phyloP scores from a whole-genome alignment of 2,113 vertebrate genomes.

The Motacilla alba region DNA sequence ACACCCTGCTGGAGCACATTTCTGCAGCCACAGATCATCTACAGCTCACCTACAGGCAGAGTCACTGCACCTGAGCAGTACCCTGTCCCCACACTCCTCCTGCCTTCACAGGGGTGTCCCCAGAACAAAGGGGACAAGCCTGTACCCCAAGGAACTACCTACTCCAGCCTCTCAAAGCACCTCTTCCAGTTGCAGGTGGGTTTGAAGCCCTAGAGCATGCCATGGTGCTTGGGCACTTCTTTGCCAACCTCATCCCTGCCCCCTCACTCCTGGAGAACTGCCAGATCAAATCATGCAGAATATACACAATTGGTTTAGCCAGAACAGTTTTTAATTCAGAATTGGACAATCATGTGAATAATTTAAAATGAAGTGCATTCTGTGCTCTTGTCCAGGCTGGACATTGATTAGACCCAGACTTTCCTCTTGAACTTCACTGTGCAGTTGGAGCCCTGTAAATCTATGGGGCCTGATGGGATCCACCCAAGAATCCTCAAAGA shows the following conservation, averaged over 20 bases:
- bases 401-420: neutral
- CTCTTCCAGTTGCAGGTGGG: neutral
- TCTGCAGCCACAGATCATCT: neutral
- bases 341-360: neutral
- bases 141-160: neutral
- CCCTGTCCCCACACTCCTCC: neutral
- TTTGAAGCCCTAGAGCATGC: neutral
- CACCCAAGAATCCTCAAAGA: neutral
- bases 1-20: neutral
- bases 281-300: neutral
- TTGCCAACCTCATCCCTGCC: neutral
- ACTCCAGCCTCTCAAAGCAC: neutral
- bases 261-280: neutral
- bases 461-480: neutral
- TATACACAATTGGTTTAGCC: neutral
- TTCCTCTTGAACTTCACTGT: neutral
- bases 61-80: neutral
- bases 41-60: accelerated
- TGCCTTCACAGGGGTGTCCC: neutral
- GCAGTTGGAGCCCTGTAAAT: neutral
- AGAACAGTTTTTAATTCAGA: neutral
- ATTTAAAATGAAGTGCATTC: neutral
- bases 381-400: neutral
- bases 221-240: accelerated
- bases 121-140: neutral